Base-by-base conservation (phyloP, 2,888 invertebrate species). In the Xanthorhoe spadicearia region DNA sequence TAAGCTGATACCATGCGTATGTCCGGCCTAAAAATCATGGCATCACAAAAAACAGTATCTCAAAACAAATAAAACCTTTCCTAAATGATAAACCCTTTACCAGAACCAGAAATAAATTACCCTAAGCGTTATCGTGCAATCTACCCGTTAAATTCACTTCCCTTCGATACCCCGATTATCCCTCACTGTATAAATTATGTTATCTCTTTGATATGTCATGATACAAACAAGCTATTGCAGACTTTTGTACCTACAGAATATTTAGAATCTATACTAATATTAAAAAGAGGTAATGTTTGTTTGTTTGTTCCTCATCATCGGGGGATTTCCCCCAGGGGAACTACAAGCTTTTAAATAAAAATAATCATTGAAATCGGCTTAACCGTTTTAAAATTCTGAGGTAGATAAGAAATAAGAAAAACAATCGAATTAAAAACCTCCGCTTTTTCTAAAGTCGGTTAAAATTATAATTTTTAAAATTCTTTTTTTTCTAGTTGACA, bases 101-200 rank as follows among this genome's bases (percentile, higher is more conserved):
- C 38, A n/a, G 10, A 51, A 19, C 23, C 51, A 51, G 19, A 51
- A n/a, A 51, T 51, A 51, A 51, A 51, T 51, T 51, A n/a, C 51
- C 51, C 51, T 23, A 51, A 51, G 7, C 51, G 51, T 19, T 51
- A 19, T 51, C 51, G 9, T 51, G 51, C 51, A 28, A 51, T 51
- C 51, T n/a, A 13, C 51, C 23, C 19, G 19, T 51, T 51, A 51
- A 51, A 51, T 23, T 51, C 23, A 51, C 51, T 51, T 51, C 51
- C 51, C 19, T 51, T n/a, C 51, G 23, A 23, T 19, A 51, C 23
- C 13, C 51, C 51, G 23, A 51, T 51, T 19, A 51, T 51, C 51
- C 51, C 19, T 23, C 38, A 51, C 51, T 13, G 10, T 51, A 51
- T 51, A 51, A 51, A 51, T 51, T 51, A 10, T 13, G 13, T 51